These are phyloP conservation scores for Dugesia japonica DNA, from an alignment of 2,888 invertebrate genomes.

Conservation along the genomic window DNA sequence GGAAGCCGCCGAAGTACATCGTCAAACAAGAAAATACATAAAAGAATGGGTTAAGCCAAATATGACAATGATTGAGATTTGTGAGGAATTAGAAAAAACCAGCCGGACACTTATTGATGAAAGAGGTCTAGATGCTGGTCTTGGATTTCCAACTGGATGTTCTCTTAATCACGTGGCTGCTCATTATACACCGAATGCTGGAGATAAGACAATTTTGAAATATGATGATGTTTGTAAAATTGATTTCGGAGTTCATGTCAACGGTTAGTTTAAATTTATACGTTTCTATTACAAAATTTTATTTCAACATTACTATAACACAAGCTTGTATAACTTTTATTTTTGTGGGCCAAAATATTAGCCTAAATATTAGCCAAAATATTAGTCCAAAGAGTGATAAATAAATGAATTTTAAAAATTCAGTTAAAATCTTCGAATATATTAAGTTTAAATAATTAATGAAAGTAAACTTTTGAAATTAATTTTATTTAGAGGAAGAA, in stretches of 20 bases:
- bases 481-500: too few species aligned
- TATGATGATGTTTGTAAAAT: conserved; percentile 96
- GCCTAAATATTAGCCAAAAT: too few species aligned
- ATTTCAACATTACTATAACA: too few species aligned
- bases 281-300: too few species aligned
- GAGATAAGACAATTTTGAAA: conserved; percentile 77
- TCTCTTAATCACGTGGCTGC: conserved; percentile 95
- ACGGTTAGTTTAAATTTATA: too few species aligned
- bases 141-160: conserved; percentile 63
- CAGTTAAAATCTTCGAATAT: too few species aligned
- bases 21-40: conserved; percentile 73
- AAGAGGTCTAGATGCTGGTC: conserved; percentile 74
- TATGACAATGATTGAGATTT: conserved; percentile 95
- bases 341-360: too few species aligned
- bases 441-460: too few species aligned
- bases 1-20: conserved; percentile 85
- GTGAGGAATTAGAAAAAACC: conserved; percentile 63
- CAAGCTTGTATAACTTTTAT: too few species aligned
- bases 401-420: too few species aligned
- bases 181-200: conserved; percentile 96
- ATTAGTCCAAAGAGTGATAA: too few species aligned
- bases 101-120: conserved; percentile 79
- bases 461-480: too few species aligned
- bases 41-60: conserved; percentile 86
- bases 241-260: conserved; percentile 67